Conservation (phyloP, 2,113 vertebrate genomes). For the Pseudois nayaur region DNA sequence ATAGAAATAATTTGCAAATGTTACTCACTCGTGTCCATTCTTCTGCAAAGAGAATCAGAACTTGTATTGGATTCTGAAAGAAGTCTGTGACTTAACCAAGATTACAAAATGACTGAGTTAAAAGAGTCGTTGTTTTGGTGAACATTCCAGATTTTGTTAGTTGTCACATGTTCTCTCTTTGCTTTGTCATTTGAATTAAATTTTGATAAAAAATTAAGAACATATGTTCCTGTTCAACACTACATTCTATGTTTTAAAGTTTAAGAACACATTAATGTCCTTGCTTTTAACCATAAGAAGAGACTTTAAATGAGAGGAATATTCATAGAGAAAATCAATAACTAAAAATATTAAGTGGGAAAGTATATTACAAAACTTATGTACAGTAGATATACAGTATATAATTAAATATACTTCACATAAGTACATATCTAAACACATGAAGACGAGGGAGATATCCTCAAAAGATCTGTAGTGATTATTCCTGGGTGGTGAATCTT, state of each 20-base stretch:
- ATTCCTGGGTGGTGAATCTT: not conserved
- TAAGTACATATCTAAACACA: not conserved
- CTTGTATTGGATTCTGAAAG: slow-evolving; percentile 17
- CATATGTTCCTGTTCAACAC: not conserved
- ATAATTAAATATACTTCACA: not conserved
- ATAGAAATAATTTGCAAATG: slow-evolving; percentile 26
- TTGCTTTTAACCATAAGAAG: not conserved
- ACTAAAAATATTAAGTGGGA: not conserved
- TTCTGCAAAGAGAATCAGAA: not conserved
- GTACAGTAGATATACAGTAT: not conserved
- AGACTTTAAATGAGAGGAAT: not conserved
- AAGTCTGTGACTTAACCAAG: not conserved
- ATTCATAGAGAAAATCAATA: slow-evolving; percentile 1
- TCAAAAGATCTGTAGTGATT: not conserved
- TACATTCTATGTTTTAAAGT: not conserved
- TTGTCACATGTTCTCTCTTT: slow-evolving; percentile 5
- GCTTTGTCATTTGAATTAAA: slow-evolving; percentile 33
- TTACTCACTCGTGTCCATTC: not conserved
- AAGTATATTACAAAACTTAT: not conserved
- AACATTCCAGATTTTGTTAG: slow-evolving; percentile 28
- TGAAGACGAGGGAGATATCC: not conserved
- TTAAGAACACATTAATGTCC: slow-evolving; percentile 5
- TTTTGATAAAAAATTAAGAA: slow-evolving; percentile 38
- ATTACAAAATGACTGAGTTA: slow-evolving; percentile 9
- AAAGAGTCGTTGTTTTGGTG: not conserved